Evolutionary conservation across 2,113 vertebrate genomes (phyloP), one percentile per base, ranked within the genome.

Genomic region (Furnarius figulus): DNA sequence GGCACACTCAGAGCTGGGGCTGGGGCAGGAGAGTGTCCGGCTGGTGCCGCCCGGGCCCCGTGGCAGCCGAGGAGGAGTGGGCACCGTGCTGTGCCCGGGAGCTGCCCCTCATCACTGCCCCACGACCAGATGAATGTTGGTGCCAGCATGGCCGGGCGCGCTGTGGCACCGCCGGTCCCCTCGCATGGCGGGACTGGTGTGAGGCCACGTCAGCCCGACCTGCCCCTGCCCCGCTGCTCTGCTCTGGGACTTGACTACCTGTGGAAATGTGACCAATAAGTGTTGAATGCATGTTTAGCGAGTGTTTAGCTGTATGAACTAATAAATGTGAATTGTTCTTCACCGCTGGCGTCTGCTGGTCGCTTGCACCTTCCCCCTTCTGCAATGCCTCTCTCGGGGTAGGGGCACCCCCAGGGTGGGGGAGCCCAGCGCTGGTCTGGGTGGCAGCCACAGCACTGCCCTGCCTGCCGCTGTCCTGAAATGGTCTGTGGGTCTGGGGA

Each of bases 291-390:
- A 99, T 99, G 99, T 99, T 98, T 99, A 99, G 99, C 98, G 97
- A 99, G 98, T 99, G 97, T 99, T 90, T 99, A 99, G 99, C 96
- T 98, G 98, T 98, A 99, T 98, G 98, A 99, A 99, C 98, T 99
- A 99, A 99, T 99, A 99, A 99, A 99, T 99, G 99, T 99, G 99
- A 99, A 99, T 97, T 97, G 97, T 99, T 98, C 99, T 98, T 98
- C 98, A 99, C 98, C 37, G 4, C 10, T 47, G 50, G 31, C 2
- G 9, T 85, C 80, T 39, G 53, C 76, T 35, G 12, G 35, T 62
- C 22, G 2, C 44, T 92, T 49, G 27, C 46, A 5, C 52, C 47
- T 22, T 59, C 47, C 19, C 27, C 8, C n/a, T 27, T 13, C 1
- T 0, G 23, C 23, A 9, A 22, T 0, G 0, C 65, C 40, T 27